Evolutionary conservation across 2,113 vertebrate species (phyloP), one percentile per base, ranked within the genome.

Genomic region (Ciconia stormi): DNA sequence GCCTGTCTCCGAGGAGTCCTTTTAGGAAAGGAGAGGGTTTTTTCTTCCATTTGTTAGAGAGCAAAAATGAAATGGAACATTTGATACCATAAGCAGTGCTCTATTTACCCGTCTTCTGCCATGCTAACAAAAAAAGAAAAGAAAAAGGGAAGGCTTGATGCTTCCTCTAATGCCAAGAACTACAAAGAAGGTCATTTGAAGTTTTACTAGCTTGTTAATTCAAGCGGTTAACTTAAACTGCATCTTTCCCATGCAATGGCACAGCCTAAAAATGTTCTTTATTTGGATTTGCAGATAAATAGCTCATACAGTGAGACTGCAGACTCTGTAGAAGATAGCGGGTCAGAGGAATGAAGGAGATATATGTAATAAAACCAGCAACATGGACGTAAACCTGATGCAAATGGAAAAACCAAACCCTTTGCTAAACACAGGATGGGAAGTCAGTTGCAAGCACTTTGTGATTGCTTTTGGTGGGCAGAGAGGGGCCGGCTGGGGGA

Each of bases 121-220:
- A 46, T 50, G 40, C 74, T 76, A 71, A 69, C 36, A 69, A 49
- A 66, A 78, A 65, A 53, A 34, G 16, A 22, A 52, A 34, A 70
- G 8, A 16, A 42, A 82, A 49, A 10, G 16, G 58, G 56, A 78
- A 53, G 52, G 47, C 21, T 82, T 34, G 61, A n/a, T 49, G 89
- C 36, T 95, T 71, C 66, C 34, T 93, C 27, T 67, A 44, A 81
- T 73, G 82, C 78, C 84, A 94, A 66, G 44, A 94, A 23, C 13
- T 14, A 36, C 65, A 73, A 58, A 80, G 55, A 61, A 56, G 86
- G 82, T 95, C 65, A 70, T 40, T 58, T 79, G 3, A n/a, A 93
- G 87, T 97, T 97, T 97, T 95, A 96, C 82, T 82, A 87, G 42
- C 89, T 94, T 14, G 17, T 97, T 97, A 94, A 96, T 87, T 95